Evolutionary conservation across 2,797 vertebrate species (phyloP).

Genomic region (Bradypus variegatus): DNA sequence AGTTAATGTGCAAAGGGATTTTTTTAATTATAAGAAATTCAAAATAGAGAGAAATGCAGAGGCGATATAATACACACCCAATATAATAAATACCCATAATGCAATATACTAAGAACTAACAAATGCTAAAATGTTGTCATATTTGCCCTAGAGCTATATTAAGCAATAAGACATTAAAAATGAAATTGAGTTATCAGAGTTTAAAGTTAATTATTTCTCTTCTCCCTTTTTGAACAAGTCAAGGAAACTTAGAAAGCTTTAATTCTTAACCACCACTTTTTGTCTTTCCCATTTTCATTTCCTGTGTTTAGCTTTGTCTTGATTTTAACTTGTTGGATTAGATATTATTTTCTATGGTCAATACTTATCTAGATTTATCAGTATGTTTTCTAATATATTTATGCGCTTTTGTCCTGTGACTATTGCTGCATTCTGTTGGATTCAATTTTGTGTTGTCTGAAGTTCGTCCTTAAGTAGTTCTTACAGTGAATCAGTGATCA

Average conservation of each 20-base stretch:
- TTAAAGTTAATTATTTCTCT: slow-evolving; percentile 43
- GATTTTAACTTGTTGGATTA: not conserved
- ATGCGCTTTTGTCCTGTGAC: rapidly evolving
- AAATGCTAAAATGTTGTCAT: slow-evolving; percentile 44
- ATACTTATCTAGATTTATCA: not conserved
- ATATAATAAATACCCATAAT: slow-evolving; percentile 41
- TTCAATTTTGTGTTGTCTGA: not conserved
- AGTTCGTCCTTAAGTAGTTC: not conserved
- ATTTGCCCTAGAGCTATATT: slow-evolving; percentile 45
- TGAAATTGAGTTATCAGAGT: slow-evolving; percentile 47
- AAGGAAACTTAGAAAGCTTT: not conserved
- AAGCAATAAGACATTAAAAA: slow-evolving; percentile 36
- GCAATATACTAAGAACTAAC: slow-evolving; percentile 27
- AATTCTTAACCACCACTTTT: not conserved
- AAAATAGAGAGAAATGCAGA: slow-evolving; percentile 25
- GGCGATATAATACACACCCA: not conserved
- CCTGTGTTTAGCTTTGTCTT: not conserved
- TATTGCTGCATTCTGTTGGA: not conserved
- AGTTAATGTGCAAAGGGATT: slow-evolving; percentile 48
- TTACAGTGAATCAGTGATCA: not conserved
- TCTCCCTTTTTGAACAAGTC: not conserved
- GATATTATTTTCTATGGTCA: not conserved
- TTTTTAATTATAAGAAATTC: slow-evolving; percentile 51
- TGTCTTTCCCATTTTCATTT: not conserved
- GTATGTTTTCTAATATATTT: not conserved